Percentiles rank a stretch among this genome's conserved stretches.
Evolutionary conservation across 2,797 vertebrate genomes (phyloP).

Genomic region (Dallia pectoralis): DNA sequence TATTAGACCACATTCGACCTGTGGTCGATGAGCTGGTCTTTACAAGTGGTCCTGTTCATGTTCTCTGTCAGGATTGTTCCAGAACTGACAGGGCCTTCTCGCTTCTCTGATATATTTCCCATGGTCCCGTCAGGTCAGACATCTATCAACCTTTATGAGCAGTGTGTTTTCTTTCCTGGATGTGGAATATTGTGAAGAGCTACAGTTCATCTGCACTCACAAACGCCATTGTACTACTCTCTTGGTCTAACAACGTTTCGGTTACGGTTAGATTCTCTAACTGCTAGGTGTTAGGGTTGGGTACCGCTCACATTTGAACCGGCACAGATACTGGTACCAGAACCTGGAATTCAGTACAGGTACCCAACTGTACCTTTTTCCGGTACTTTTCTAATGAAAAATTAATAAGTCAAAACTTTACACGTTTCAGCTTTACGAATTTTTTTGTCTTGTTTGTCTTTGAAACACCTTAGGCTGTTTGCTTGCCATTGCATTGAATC

Average conservation of each 20-base stretch:
- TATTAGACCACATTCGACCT: slow-evolving; percentile 10
- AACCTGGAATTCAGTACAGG: too few species aligned
- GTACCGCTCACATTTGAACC: too few species aligned
- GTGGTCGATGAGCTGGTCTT: background rate
- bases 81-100: slow-evolving; percentile 28
- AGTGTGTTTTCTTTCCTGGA: background rate
- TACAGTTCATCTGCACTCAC: background rate
- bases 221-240: background rate
- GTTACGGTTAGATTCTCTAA: too few species aligned
- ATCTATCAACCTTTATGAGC: slow-evolving; percentile 28
- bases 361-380: too few species aligned
- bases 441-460: too few species aligned
- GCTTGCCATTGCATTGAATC: too few species aligned
- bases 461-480: too few species aligned
- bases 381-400: too few species aligned
- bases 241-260: background rate
- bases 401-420: too few species aligned
- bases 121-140: slow-evolving; percentile 23
- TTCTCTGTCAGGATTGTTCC: slow-evolving; percentile 2
- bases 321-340: too few species aligned
- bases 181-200: background rate
- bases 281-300: too few species aligned
- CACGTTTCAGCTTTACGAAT: too few species aligned
- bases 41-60: slow-evolving; percentile 18
- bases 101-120: slow-evolving; percentile 44